Percentiles rank a stretch among this genome's conserved stretches.
Conservation (phyloP, 2,888 invertebrate genomes). For the Malthinus flaveolus region DNA sequence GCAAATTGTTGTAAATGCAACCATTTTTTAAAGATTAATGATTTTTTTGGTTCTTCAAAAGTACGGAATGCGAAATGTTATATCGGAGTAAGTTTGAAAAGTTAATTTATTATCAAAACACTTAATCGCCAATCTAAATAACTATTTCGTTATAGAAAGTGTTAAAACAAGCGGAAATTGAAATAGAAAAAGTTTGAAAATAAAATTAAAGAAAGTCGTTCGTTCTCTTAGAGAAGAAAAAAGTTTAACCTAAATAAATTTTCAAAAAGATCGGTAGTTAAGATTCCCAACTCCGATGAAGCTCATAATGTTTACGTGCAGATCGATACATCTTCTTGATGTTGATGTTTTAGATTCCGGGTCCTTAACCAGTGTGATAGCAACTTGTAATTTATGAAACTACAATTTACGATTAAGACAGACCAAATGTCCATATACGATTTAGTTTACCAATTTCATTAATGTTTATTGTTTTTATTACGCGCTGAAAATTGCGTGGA, state of each 20-base stretch:
- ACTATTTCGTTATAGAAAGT: neutral
- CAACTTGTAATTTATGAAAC: slow-evolving; percentile 25
- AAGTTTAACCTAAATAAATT: slow-evolving; percentile 21
- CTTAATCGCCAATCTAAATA: no score
- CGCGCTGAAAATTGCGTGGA: no score
- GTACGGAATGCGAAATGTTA: no score
- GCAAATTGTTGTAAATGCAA: no score
- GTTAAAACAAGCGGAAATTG: slow-evolving; percentile 9
- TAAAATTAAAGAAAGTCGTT: slow-evolving; percentile 19
- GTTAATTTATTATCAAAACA: no score
- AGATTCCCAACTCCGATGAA: slow-evolving; percentile 16
- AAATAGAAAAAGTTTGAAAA: slow-evolving; percentile 18
- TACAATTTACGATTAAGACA: slow-evolving; percentile 22
- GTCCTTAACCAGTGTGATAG: slow-evolving; percentile 21
- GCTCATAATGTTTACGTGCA: slow-evolving; percentile 16
- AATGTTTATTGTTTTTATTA: no score
- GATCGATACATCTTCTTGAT: slow-evolving; percentile 19
- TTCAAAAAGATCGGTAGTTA: slow-evolving; percentile 22
- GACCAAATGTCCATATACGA: slow-evolving; percentile 25
- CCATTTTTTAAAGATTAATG: no score
- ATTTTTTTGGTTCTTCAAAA: no score
- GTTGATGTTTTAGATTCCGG: slow-evolving; percentile 20
- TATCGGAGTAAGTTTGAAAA: no score
- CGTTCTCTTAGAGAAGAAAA: neutral
- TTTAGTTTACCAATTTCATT: no score